Percentiles rank a stretch among this genome's conserved stretches.
Conservation (phyloP, 2,113 vertebrate genomes). For the Coryphaenoides rupestris region DNA sequence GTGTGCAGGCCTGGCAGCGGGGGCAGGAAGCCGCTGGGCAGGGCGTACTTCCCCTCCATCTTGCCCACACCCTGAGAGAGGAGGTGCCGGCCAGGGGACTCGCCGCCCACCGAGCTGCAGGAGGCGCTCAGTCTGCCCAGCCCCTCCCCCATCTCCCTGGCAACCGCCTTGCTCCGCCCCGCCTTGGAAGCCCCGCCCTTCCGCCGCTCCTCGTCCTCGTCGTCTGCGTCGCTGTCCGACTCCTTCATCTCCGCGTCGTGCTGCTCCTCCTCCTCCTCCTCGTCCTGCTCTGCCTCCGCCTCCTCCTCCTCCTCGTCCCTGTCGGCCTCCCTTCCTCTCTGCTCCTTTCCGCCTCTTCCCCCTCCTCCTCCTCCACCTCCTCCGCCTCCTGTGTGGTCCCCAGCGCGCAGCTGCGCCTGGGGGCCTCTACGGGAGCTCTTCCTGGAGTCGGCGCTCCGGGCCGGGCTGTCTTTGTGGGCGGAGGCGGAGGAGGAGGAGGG, state of each 20-base stretch:
- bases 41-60: constrained; percentile 82
- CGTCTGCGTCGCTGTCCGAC: constrained; percentile 73
- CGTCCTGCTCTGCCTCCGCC: too few relatives aligned
- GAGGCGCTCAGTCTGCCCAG: constrained; percentile 63
- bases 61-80: constrained; percentile 77
- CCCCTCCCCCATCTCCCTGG: constrained; percentile 75
- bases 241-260: constrained; percentile 86
- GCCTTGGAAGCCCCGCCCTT: constrained; percentile 59
- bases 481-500: constrained; percentile 43
- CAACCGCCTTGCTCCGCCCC: constrained; percentile 53
- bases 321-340: constrained; percentile 59
- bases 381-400: constrained; percentile 55
- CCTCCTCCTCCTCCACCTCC: constrained; percentile 52
- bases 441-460: constrained; percentile 51
- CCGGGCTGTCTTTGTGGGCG: constrained; percentile 71
- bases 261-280: constrained; percentile 87
- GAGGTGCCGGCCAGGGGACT: constrained; percentile 81
- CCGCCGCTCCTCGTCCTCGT: constrained; percentile 69
- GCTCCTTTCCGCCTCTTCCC: constrained; percentile 32
- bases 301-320: constrained; percentile 50
- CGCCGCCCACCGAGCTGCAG: constrained; percentile 73
- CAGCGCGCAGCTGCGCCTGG: constrained; percentile 45
- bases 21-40: constrained; percentile 74
- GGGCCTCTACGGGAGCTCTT: constrained; percentile 60
- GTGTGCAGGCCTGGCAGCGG: constrained; percentile 81